Conservation (phyloP, 1,140 invertebrate genomes). For the Subanguina moxae region DNA sequence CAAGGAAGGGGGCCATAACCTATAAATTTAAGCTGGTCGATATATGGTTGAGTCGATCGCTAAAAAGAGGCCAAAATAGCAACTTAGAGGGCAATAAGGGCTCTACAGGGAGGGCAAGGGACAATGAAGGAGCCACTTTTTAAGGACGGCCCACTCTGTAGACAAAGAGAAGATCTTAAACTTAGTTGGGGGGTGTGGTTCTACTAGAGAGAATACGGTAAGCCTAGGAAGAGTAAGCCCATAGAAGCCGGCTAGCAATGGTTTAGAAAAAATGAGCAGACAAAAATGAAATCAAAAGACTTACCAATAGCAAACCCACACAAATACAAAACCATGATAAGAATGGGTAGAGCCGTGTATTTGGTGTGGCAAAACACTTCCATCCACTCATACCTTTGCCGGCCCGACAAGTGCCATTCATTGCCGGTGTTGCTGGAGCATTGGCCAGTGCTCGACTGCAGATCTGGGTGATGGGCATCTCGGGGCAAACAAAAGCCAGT, state of each 20-base stretch:
- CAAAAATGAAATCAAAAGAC: not conserved
- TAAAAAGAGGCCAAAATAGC: too few relatives aligned
- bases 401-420: not conserved
- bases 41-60: too few relatives aligned
- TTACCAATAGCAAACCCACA: conserved; percentile 44
- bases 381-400: conserved; percentile 29
- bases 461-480: conserved; percentile 13
- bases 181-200: too few relatives aligned
- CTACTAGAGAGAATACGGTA: too few relatives aligned
- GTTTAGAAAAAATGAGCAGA: too few relatives aligned
- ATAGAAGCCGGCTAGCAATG: too few relatives aligned
- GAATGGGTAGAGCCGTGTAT: conserved; percentile 47
- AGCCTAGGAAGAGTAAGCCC: too few relatives aligned
- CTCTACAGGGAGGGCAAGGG: too few relatives aligned
- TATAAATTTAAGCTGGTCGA: conserved; percentile 45
- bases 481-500: conserved; percentile 29
- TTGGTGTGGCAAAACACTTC: conserved; percentile 44
- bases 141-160: too few relatives aligned
- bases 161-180: too few relatives aligned
- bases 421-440: conserved; percentile 9
- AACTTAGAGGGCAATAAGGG: too few relatives aligned
- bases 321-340: conserved; percentile 55
- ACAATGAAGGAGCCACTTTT: too few relatives aligned
- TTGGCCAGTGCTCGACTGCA: conserved; percentile 21
- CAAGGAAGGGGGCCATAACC: conserved; percentile 69